A percentile compares a stretch with the other conserved stretches of the same genome.
Conservation (phyloP, 2,797 vertebrate genomes). For the Cyprinodon diabolis region DNA sequence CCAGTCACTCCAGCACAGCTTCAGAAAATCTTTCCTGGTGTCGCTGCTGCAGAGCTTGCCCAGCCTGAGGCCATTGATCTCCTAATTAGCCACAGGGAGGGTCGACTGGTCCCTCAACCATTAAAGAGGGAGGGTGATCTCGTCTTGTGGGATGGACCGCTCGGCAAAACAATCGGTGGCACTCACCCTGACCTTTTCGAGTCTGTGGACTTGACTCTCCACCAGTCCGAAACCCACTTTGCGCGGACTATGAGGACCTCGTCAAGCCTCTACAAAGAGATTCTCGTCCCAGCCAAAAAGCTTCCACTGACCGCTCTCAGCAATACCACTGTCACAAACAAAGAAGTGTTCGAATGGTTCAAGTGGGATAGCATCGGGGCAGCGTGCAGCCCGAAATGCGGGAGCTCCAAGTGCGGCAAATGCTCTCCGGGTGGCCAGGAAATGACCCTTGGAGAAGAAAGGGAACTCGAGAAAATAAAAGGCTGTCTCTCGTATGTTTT, state of each 20-base stretch:
- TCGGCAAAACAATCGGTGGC: neutral
- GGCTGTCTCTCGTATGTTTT: too few species aligned
- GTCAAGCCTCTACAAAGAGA: neutral
- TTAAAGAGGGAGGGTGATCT: constrained; percentile 7
- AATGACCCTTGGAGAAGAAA: too few species aligned
- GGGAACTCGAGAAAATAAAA: too few species aligned
- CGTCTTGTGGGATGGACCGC: constrained; percentile 32
- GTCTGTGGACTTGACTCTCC: neutral
- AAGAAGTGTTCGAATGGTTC: constrained; percentile 10
- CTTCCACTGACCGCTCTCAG: fast-evolving
- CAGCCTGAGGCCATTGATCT: neutral
- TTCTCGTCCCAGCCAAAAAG: neutral
- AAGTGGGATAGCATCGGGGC: constrained; percentile 5
- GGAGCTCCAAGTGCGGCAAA: neutral
- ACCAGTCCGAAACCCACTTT: constrained; percentile 2
- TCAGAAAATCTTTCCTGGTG: too few species aligned
- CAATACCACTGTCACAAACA: neutral
- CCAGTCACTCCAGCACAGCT: too few species aligned
- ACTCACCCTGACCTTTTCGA: neutral
- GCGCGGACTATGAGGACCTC: constrained; percentile 6
- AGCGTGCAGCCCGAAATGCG: neutral
- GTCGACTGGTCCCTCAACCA: constrained; percentile 13
- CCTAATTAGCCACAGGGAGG: constrained; percentile 26
- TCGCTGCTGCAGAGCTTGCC: too few species aligned
- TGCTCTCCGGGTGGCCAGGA: neutral